Evolutionary conservation across 2,888 invertebrate genomes (phyloP), one percentile per base, ranked within the genome.

Genomic region (Pyralis farinalis): DNA sequence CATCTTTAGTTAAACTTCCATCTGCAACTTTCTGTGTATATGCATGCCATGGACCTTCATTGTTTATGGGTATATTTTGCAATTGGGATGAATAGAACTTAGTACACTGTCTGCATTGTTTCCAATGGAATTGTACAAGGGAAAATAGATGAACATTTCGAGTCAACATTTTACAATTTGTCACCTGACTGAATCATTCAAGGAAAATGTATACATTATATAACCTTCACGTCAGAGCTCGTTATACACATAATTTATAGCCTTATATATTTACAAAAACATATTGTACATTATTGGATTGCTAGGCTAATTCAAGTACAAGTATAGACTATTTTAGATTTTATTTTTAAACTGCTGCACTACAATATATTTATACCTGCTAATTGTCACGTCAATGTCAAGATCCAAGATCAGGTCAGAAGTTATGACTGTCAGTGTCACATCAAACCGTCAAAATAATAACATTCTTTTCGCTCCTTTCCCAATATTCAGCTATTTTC

Each of bases 1-100:
- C 77, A 82, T 98, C 98, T 38, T 90, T 83, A 51, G 85, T 74
- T 40, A 95, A 63, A 59, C 90, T 86, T 4, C 93, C 93, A 36
- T 78, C 79, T 28, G 84, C 67, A 21, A 95, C 90, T 76, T 91
- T 93, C 36, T 89, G 69, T 16, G 90, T 74, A 50, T 94, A 90
- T 22, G 88, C 59, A 40, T 84, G 63, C 63, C 90, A 63, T n/a
- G 94, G 94, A 22, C 82, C 82, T 34, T 76, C 71, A 40, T 43
- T 61, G 33, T 40, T 21, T 31, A 52, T 31, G 9, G 56, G 48
- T 38, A 67, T 56, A 36, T 67, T 63, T 43, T 62, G 68, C 8
- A 58, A 55, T 61, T 75, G 74, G 8, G 82, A 76, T 9, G 84
- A 80, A 43, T 82, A 49, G 36, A 71, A 62, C 44, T 71, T 81